Percentiles rank a stretch among this genome's conserved stretches.
Conservation (phyloP, 2,888 invertebrate genomes). For the Cybosia mesomella region DNA sequence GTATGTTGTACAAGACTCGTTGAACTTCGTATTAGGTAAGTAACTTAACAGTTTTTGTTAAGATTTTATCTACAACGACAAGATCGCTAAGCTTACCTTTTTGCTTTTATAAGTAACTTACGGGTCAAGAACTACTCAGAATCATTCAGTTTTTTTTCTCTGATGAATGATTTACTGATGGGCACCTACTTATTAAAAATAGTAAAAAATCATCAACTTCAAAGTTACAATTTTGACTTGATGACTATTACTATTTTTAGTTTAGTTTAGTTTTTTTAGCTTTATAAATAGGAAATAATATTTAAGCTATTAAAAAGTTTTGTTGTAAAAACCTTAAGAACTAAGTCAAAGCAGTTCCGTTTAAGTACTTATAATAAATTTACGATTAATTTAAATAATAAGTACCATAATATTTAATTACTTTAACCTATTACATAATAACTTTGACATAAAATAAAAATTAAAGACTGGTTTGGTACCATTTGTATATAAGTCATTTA, state of each 20-base stretch:
- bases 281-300: too few relatives aligned
- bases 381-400: not conserved
- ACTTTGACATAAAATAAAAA: not conserved
- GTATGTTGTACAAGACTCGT: constrained; percentile 14
- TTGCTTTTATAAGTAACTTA: not conserved
- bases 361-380: not conserved
- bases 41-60: constrained; percentile 9
- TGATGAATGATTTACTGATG: not conserved
- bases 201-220: too few relatives aligned
- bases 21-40: constrained; percentile 34
- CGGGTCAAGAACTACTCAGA: not conserved
- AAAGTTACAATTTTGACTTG: too few relatives aligned
- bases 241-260: too few relatives aligned
- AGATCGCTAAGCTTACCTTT: not conserved
- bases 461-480: not conserved
- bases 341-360: not conserved
- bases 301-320: not conserved
- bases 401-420: not conserved
- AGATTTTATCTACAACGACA: not conserved
- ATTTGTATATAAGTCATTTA: not conserved
- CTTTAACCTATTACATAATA: not conserved
- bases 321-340: not conserved
- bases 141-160: not conserved
- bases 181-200: not conserved
- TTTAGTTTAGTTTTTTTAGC: too few relatives aligned